Evolutionary conservation across 1,140 invertebrate genomes (phyloP).

Genomic region (Platyura marginata): DNA sequence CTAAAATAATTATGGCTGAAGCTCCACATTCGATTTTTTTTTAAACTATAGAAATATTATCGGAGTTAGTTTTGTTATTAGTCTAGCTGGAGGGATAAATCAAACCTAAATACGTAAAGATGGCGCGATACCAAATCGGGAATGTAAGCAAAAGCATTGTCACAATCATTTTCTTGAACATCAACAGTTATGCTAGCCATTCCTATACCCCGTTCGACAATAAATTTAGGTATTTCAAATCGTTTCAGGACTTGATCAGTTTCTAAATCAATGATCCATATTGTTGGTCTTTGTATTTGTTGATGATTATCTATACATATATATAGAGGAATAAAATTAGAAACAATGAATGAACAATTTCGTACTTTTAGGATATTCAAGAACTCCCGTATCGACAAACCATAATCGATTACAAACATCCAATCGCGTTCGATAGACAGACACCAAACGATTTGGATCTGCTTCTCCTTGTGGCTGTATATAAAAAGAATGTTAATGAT

Average conservation of each 20-base stretch:
- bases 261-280: slow-evolving; percentile 45
- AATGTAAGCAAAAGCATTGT: slow-evolving; percentile 47
- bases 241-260: slow-evolving; percentile 25
- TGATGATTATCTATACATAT: slow-evolving; percentile 31
- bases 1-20: slow-evolving; percentile 52
- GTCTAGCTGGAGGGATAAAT: not conserved
- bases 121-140: slow-evolving; percentile 47
- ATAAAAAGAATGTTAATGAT: not conserved
- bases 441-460: slow-evolving; percentile 29
- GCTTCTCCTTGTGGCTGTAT: slow-evolving; percentile 6
- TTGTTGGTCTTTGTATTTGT: slow-evolving; percentile 33
- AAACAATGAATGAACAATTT: not conserved
- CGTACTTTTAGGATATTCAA: not conserved
- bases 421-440: slow-evolving; percentile 42
- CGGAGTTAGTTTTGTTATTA: not conserved
- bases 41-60: slow-evolving; percentile 21
- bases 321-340: not conserved
- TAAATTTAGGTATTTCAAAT: slow-evolving; percentile 16
- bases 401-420: slow-evolving; percentile 50
- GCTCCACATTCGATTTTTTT: slow-evolving; percentile 42
- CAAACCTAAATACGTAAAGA: slow-evolving; percentile 40
- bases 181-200: slow-evolving; percentile 48
- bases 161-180: slow-evolving; percentile 33
- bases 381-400: slow-evolving; percentile 47
- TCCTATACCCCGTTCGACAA: slow-evolving; percentile 22